Evolutionary conservation across 2,888 invertebrate genomes (phyloP).

Genomic region (Pteria penguin): DNA sequence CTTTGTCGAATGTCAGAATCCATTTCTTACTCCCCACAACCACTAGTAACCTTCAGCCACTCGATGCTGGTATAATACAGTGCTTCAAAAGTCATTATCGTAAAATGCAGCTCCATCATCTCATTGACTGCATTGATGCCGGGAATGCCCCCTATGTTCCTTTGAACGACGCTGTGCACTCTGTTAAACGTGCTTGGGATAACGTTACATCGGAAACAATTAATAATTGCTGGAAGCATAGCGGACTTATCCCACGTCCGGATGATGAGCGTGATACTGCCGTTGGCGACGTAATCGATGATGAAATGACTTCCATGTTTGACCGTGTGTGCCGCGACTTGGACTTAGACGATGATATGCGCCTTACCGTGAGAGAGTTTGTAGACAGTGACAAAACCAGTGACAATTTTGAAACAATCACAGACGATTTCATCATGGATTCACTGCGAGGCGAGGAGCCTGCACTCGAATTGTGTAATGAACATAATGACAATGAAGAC

Average conservation of each 20-base stretch:
- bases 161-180: neutral
- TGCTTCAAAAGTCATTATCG: slow-evolving; percentile 24
- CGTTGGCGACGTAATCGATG: neutral
- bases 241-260: neutral
- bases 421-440: neutral
- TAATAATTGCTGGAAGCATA: slow-evolving; percentile 7
- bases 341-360: slow-evolving; percentile 1
- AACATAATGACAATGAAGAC: neutral
- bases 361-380: neutral
- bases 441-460: neutral
- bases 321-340: neutral
- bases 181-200: slow-evolving; percentile 22
- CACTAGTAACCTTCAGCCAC: slow-evolving; percentile 24
- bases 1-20: slow-evolving; percentile 17
- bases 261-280: neutral
- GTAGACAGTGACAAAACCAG: neutral
- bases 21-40: slow-evolving; percentile 32
- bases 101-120: slow-evolving; percentile 7
- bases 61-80: slow-evolving; percentile 28
- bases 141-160: neutral
- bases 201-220: slow-evolving; percentile 6
- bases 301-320: neutral
- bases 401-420: neutral
- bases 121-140: slow-evolving; percentile 17
- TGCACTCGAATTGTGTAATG: neutral